Evolutionary conservation across 2,888 invertebrate species (phyloP).

Genomic region (Drosophila peninsularis): DNA sequence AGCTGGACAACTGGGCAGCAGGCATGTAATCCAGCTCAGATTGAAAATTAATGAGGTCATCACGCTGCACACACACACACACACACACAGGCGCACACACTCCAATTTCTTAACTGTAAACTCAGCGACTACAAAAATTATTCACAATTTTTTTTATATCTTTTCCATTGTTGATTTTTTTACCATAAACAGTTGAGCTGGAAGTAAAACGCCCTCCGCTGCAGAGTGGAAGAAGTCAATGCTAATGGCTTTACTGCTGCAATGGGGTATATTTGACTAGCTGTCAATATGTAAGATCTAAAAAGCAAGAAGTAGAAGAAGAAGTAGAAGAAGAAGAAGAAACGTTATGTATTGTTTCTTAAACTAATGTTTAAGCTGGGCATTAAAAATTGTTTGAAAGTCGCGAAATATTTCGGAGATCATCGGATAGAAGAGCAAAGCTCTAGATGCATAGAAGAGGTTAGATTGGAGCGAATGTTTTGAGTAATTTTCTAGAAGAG

Average conservation of each 20-base stretch:
- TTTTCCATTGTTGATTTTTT: slow-evolving; percentile 44
- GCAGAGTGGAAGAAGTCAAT: slow-evolving; percentile 29
- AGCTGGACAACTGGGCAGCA: slow-evolving; percentile 50
- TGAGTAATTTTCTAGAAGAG: not conserved
- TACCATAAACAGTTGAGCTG: slow-evolving; percentile 16
- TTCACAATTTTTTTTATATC: slow-evolving; percentile 29
- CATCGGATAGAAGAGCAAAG: too few relatives aligned
- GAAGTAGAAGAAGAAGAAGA: too few relatives aligned
- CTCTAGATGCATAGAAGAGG: not conserved
- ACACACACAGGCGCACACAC: slow-evolving; percentile 16
- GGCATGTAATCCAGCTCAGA: slow-evolving; percentile 81
- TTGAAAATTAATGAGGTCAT: slow-evolving; percentile 83
- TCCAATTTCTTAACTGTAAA: slow-evolving; percentile 49
- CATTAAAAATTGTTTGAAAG: too few relatives aligned
- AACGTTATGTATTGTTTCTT: too few relatives aligned
- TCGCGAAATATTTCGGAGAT: too few relatives aligned
- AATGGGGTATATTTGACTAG: slow-evolving; percentile 17
- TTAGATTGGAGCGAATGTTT: too few relatives aligned
- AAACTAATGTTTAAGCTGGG: too few relatives aligned
- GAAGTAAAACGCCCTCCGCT: slow-evolving; percentile 10
- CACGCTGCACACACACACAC: slow-evolving; percentile 58
- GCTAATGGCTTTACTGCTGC: slow-evolving; percentile 23
- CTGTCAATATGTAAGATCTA: not conserved
- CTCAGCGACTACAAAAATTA: slow-evolving; percentile 50
- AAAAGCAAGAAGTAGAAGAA: too few relatives aligned